phyloP scores from a whole-genome alignment of 2,888 invertebrate genomes.

The Athalia cordata region DNA sequence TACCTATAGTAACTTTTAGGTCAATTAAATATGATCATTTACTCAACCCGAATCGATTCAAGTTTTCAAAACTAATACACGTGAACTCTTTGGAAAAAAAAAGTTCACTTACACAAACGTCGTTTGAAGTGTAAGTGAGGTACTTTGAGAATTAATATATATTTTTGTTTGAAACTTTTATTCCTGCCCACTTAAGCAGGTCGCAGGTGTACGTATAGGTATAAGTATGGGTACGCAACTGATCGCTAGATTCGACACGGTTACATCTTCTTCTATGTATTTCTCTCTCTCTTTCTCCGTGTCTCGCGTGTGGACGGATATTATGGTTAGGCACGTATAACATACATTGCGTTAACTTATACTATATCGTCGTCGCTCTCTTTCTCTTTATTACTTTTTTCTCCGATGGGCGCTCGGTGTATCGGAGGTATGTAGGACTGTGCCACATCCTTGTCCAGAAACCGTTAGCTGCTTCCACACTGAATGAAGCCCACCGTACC shows the following conservation, averaged over 20 bases:
- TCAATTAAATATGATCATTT: too few species aligned
- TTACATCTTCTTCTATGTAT: constrained; percentile 10
- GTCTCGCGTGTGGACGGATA: not conserved
- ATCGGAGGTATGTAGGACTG: constrained; percentile 71
- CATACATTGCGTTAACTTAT: not conserved
- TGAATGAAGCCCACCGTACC: constrained; percentile 69
- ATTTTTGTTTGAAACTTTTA: not conserved
- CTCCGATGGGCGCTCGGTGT: constrained; percentile 52
- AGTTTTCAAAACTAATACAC: too few species aligned
- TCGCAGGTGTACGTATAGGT: not conserved
- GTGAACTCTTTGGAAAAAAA: too few species aligned
- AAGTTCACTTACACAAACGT: too few species aligned
- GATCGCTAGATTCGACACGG: constrained; percentile 26
- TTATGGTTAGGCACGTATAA: too few species aligned
- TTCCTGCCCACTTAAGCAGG: not conserved
- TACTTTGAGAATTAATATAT: too few species aligned
- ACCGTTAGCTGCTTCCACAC: constrained; percentile 71
- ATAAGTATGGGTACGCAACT: not conserved
- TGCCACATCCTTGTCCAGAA: constrained; percentile 72
- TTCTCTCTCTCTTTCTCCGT: constrained; percentile 11
- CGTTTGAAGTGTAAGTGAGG: too few species aligned
- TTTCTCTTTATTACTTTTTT: not conserved
- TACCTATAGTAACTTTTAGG: too few species aligned
- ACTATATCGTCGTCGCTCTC: constrained; percentile 10
- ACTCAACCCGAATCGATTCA: too few species aligned